phyloP scores from a whole-genome alignment of 2,797 vertebrate species.

The Morus bassanus region DNA sequence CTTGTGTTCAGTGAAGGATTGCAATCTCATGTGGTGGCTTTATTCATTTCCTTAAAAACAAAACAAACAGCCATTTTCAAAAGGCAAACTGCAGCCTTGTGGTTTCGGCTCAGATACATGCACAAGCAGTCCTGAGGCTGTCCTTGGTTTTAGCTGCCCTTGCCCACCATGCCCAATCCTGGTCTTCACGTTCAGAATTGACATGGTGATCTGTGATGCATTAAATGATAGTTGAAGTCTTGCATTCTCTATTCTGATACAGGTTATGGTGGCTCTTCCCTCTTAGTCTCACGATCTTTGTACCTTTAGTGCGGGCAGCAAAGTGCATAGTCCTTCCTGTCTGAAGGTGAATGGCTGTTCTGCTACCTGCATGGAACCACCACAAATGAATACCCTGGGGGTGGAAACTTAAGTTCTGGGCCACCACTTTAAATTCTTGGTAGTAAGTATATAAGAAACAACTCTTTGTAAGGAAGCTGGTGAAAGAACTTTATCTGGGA shows the following conservation, averaged over 20 bases:
- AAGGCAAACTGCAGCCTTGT: neutral
- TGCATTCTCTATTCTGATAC: neutral
- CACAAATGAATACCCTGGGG: neutral
- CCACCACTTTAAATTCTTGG: neutral
- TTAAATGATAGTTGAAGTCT: neutral
- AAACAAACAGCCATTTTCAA: neutral
- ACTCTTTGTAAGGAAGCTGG: neutral
- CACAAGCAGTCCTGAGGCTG: neutral
- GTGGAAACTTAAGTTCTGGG: neutral
- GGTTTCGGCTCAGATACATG: neutral
- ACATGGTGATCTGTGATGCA: rapidly evolving
- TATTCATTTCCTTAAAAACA: neutral
- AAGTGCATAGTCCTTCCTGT: neutral
- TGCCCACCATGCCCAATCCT: rapidly evolving
- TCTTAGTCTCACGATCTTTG: neutral
- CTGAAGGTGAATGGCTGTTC: neutral
- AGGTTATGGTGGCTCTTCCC: neutral
- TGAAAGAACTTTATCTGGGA: neutral
- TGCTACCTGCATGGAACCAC: neutral
- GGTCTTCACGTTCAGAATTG: neutral
- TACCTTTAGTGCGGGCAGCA: neutral
- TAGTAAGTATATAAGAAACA: neutral
- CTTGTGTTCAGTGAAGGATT: neutral
- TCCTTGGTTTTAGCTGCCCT: neutral
- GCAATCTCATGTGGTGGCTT: neutral